A percentile compares a stretch with the other conserved stretches of the same genome.
These are phyloP conservation scores for Coelopa pilipes DNA, from an alignment of 2,888 invertebrate species.

Conservation along the genomic window DNA sequence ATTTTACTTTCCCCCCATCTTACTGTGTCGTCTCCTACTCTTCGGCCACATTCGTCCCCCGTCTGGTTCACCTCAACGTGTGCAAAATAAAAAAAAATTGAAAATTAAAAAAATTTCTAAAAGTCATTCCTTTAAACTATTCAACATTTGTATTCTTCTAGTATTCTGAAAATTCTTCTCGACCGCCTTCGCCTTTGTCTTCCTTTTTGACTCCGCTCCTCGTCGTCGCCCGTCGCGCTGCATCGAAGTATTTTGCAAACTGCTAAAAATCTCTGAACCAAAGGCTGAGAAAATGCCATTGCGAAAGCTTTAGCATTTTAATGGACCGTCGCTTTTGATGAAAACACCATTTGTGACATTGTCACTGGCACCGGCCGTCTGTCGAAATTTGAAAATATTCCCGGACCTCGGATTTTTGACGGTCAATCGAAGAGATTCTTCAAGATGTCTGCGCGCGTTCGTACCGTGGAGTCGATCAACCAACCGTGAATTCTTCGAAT, in stretches of 20 bases:
- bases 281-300: no score
- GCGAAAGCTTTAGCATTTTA: constrained; percentile 17
- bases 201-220: not conserved
- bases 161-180: not conserved
- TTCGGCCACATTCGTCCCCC: not conserved
- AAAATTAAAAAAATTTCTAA: not conserved
- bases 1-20: not conserved
- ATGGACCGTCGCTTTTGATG: constrained; percentile 45
- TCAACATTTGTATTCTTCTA: not conserved
- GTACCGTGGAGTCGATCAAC: not conserved
- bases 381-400: not conserved
- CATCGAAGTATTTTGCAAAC: not conserved
- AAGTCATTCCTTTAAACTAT: not conserved
- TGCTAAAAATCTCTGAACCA: constrained; percentile 1
- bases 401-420: not conserved
- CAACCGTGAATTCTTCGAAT: no score
- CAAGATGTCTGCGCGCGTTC: not conserved
- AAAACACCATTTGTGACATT: constrained; percentile 51
- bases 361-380: constrained; percentile 35
- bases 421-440: not conserved
- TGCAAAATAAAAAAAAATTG: constrained; percentile 26
- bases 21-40: not conserved
- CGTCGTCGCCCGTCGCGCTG: not conserved
- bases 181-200: not conserved
- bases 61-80: not conserved